A percentile compares a stretch with the other conserved stretches of the same genome.
Conservation (phyloP, 2,113 vertebrate species). For the Cyprinus carpio region DNA sequence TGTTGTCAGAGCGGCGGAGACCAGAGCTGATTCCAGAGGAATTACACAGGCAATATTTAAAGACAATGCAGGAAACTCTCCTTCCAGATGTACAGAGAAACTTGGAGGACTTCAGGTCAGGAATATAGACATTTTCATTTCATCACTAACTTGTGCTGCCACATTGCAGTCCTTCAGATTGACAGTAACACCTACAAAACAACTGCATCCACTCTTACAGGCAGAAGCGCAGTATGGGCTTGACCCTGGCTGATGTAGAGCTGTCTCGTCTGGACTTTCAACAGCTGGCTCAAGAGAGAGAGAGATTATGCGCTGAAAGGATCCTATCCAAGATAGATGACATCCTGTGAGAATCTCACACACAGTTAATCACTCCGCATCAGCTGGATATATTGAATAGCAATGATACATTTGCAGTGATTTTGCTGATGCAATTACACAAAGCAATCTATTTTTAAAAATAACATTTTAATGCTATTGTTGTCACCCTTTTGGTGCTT, state of each 20-base stretch:
- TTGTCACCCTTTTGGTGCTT: no score
- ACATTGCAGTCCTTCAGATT: background rate
- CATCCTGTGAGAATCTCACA: conserved; percentile 81
- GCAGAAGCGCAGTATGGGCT: conserved; percentile 95
- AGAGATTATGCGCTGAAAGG: conserved; percentile 87
- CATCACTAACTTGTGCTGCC: background rate
- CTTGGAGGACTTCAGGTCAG: conserved; percentile 94
- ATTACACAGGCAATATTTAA: conserved; percentile 85
- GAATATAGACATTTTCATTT: background rate
- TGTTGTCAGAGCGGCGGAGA: conserved; percentile 82
- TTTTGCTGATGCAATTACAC: no score
- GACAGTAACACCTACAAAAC: background rate
- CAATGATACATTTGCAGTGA: no score
- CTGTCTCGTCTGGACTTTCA: conserved; percentile 83
- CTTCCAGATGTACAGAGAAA: conserved; percentile 87
- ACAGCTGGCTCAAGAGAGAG: conserved; percentile 79
- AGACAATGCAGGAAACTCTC: conserved; percentile 85
- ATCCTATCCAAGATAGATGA: conserved; percentile 92
- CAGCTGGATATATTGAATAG: no score
- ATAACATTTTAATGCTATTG: no score
- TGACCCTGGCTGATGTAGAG: conserved; percentile 90
- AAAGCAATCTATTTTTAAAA: no score
- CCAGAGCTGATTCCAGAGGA: conserved; percentile 93
- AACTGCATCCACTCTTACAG: conserved; percentile 64
- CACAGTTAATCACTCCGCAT: background rate